These are phyloP conservation scores for Seira ritae DNA, from an alignment of 2,888 invertebrate species.

Conservation along the genomic window DNA sequence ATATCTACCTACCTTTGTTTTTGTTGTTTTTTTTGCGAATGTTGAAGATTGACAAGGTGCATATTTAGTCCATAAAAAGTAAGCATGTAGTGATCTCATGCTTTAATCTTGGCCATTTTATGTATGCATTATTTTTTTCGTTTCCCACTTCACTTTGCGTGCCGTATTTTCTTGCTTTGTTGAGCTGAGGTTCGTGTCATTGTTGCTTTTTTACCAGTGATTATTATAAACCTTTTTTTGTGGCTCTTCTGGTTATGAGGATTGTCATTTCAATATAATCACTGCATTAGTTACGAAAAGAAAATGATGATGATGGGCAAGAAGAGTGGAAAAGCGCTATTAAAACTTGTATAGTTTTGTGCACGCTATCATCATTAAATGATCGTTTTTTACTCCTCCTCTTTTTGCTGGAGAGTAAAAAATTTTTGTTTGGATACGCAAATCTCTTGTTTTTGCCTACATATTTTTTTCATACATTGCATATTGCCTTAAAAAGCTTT, in stretches of 20 bases:
- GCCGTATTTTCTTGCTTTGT: conserved; percentile 33
- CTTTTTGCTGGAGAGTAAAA: conserved; percentile 15
- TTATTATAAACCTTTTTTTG: not conserved
- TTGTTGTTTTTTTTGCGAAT: conserved; percentile 22
- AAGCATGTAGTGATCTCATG: conserved; percentile 53
- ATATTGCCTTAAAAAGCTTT: conserved; percentile 14
- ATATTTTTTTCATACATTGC: not conserved
- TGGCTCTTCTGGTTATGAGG: not conserved
- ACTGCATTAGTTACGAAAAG: not conserved
- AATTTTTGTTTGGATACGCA: not conserved
- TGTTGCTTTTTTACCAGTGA: conserved; percentile 21
- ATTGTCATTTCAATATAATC: conserved; percentile 17
- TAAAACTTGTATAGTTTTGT: conserved; percentile 11
- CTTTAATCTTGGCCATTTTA: conserved; percentile 1
- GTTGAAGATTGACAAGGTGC: conserved; percentile 15
- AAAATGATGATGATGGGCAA: conserved; percentile 16
- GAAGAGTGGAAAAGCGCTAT: not conserved
- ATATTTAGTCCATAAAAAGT: conserved; percentile 15
- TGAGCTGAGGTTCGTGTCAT: conserved; percentile 25
- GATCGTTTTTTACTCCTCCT: conserved; percentile 13
- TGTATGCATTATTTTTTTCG: not conserved
- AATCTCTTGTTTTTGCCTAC: not conserved
- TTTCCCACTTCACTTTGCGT: conserved; percentile 19
- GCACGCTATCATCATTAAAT: conserved; percentile 21
- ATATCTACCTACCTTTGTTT: conserved; percentile 37